phyloP scores from a whole-genome alignment of 2,797 vertebrate genomes.

The Hafferia zeledoni region DNA sequence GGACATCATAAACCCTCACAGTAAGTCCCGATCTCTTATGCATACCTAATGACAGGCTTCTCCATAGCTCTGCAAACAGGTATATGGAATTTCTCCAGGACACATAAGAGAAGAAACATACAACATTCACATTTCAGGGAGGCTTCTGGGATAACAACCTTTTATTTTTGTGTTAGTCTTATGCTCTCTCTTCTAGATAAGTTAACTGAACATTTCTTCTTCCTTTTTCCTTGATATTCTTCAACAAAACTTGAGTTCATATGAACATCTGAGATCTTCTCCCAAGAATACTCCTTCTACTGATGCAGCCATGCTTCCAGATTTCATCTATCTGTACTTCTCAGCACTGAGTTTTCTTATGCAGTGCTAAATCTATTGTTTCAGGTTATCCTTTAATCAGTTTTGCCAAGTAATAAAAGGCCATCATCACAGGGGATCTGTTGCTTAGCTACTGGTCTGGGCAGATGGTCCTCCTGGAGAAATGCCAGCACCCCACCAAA shows the following conservation, averaged over 20 bases:
- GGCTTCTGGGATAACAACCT: neutral
- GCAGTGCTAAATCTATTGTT: neutral
- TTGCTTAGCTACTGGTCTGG: constrained; percentile 2
- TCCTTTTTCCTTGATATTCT: neutral
- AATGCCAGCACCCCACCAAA: neutral
- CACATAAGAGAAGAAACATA: neutral
- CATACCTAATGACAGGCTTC: neutral
- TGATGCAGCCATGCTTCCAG: neutral
- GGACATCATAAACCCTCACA: neutral
- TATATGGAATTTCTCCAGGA: neutral
- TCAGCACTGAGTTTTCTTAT: neutral
- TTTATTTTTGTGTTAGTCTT: neutral
- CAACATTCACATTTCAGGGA: neutral
- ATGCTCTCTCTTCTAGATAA: fast-evolving
- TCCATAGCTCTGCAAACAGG: neutral
- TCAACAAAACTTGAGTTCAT: neutral
- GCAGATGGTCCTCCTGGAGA: constrained; percentile 6
- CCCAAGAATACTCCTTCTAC: neutral
- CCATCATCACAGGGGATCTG: neutral
- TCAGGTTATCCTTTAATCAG: neutral
- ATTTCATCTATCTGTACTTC: neutral
- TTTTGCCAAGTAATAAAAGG: constrained; percentile 3
- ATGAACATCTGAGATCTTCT: neutral
- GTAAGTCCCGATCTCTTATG: neutral
- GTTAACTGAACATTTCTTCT: neutral